Conservation (phyloP, 2,888 invertebrate species). For the Latrodectus elegans region DNA sequence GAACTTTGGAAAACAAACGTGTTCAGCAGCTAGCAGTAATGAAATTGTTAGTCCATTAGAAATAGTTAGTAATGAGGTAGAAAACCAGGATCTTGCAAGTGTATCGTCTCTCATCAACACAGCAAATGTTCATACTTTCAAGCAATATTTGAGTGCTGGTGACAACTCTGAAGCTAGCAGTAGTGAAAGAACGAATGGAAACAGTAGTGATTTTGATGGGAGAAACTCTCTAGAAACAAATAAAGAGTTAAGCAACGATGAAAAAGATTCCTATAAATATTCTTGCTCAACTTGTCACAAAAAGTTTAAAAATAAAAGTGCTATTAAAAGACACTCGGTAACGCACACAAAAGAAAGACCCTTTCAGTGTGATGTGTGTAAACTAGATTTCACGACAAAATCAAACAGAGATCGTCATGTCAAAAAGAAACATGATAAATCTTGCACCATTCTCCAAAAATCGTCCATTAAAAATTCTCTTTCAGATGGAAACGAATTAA, state of each 20-base stretch:
- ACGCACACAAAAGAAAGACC: slow-evolving; percentile 97
- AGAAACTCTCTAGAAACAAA: slow-evolving; percentile 92
- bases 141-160: slow-evolving; percentile 27
- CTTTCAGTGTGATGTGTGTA: slow-evolving; percentile 94
- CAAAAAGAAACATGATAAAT: slow-evolving; percentile 83
- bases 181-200: background rate
- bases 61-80: slow-evolving; percentile 10
- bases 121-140: slow-evolving; percentile 78
- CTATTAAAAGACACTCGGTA: slow-evolving; percentile 90
- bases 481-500: too few relatives aligned
- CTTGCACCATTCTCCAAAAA: too few relatives aligned
- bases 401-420: slow-evolving; percentile 97
- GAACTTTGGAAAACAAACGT: background rate
- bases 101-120: slow-evolving; percentile 85
- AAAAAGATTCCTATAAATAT: slow-evolving; percentile 79
- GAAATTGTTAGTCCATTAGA: background rate
- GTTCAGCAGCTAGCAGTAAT: background rate
- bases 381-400: slow-evolving; percentile 94
- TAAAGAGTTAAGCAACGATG: slow-evolving; percentile 82
- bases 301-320: slow-evolving; percentile 97
- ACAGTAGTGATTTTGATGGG: slow-evolving; percentile 79
- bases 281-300: slow-evolving; percentile 90
- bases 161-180: background rate
- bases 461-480: too few relatives aligned
- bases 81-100: slow-evolving; percentile 82